Percentiles rank a stretch among this genome's conserved stretches.
Evolutionary conservation across 2,888 invertebrate species (phyloP).

Genomic region (Cephus spinipes): DNA sequence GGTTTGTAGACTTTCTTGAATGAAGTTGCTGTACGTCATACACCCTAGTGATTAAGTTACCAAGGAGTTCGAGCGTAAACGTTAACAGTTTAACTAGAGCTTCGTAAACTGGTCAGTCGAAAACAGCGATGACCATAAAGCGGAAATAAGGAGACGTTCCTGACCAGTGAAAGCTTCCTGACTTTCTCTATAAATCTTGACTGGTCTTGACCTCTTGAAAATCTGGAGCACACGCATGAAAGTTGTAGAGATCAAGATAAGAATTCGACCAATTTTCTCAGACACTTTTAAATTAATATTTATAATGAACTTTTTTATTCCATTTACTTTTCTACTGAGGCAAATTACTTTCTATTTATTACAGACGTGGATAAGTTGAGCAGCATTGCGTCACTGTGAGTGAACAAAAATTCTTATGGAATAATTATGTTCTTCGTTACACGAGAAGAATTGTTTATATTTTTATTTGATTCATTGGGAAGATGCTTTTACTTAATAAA

Average conservation of each 20-base stretch:
- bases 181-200: slow-evolving; percentile 41
- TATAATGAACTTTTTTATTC: slow-evolving; percentile 6
- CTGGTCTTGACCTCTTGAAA: slow-evolving; percentile 32
- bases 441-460: not conserved
- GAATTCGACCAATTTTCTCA: slow-evolving; percentile 14
- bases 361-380: slow-evolving; percentile 45
- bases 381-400: slow-evolving; percentile 56
- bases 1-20: slow-evolving; percentile 22
- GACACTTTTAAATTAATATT: slow-evolving; percentile 10
- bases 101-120: not conserved
- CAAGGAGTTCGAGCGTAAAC: not conserved
- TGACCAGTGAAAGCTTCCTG: slow-evolving; percentile 42
- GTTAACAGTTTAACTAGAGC: not conserved
- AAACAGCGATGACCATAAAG: not conserved
- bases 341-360: slow-evolving; percentile 6
- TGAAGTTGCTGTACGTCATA: not conserved
- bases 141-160: not conserved
- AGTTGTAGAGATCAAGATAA: slow-evolving; percentile 32
- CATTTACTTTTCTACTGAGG: slow-evolving; percentile 8
- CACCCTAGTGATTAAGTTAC: not conserved
- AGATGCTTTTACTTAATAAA: not conserved
- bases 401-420: slow-evolving; percentile 22
- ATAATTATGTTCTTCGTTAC: not conserved
- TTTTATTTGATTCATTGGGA: not conserved
- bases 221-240: slow-evolving; percentile 40